Evolutionary conservation across 1,140 invertebrate species (phyloP).

Genomic region (Drosophila pallidifrons): DNA sequence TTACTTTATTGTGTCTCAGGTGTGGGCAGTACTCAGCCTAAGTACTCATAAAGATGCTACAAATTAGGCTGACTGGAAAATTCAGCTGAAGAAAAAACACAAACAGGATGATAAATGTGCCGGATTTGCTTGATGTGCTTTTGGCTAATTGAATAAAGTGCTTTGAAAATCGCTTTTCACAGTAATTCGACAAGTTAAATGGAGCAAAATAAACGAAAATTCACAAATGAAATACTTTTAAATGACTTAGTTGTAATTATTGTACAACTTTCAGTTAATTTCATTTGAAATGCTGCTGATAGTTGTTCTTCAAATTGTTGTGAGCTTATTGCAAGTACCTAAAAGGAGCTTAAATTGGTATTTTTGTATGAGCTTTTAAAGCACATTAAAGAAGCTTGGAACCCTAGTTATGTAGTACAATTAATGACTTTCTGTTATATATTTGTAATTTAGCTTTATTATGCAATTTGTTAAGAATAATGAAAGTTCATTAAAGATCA

Average conservation of each 20-base stretch:
- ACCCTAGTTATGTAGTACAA: too few relatives aligned
- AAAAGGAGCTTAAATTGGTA: too few relatives aligned
- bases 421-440: too few relatives aligned
- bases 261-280: not conserved
- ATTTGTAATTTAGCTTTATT: too few relatives aligned
- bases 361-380: too few relatives aligned
- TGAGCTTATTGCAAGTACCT: too few relatives aligned
- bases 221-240: not conserved
- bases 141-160: slow-evolving; percentile 39
- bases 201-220: not conserved
- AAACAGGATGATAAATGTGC: slow-evolving; percentile 60
- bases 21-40: slow-evolving; percentile 57
- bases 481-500: too few relatives aligned
- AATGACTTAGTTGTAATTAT: not conserved
- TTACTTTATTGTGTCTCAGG: slow-evolving; percentile 49
- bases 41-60: slow-evolving; percentile 59
- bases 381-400: too few relatives aligned
- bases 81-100: slow-evolving; percentile 42
- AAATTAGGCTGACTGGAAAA: slow-evolving; percentile 55
- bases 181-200: slow-evolving; percentile 7
- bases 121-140: slow-evolving; percentile 55
- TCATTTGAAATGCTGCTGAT: not conserved
- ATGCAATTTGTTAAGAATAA: too few relatives aligned
- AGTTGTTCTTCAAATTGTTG: not conserved
- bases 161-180: not conserved